Percentiles rank a stretch among this genome's conserved stretches.
Conservation (phyloP, 2,113 vertebrate genomes). For the Cephalophus harveyi region DNA sequence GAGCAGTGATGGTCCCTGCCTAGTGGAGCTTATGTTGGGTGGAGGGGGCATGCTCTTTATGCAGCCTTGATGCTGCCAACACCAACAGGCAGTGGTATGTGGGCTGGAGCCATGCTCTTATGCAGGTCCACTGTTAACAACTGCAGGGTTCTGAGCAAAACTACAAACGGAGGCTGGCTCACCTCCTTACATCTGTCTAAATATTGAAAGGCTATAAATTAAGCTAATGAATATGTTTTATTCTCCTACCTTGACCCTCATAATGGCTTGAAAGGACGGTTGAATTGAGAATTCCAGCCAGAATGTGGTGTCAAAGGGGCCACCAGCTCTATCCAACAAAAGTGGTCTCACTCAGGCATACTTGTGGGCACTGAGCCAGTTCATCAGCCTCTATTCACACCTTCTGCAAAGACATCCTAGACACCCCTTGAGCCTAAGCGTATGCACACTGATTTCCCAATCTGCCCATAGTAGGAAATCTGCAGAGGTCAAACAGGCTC, state of each 20-base stretch:
- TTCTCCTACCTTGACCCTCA: background rate
- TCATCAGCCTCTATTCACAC: background rate
- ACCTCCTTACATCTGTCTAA: background rate
- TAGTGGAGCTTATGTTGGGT: background rate
- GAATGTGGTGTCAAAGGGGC: background rate
- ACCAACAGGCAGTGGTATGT: background rate
- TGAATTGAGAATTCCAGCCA: background rate
- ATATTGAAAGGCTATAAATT: background rate
- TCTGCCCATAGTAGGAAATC: background rate
- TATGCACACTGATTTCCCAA: background rate
- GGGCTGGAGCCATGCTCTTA: fast-evolving
- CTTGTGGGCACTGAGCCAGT: background rate
- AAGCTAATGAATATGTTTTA: background rate
- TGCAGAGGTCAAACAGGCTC: background rate
- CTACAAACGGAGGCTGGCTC: background rate
- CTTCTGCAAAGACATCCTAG: background rate
- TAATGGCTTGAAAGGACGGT: background rate
- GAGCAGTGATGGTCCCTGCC: background rate
- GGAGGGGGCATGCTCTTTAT: background rate
- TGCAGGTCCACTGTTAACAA: background rate
- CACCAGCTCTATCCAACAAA: background rate
- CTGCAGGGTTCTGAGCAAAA: background rate
- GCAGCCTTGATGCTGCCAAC: background rate
- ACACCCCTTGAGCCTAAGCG: background rate
- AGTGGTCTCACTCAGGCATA: too few species aligned